A percentile compares a stretch with the other conserved stretches of the same genome.
Evolutionary conservation across 2,888 invertebrate species (phyloP).

Genomic region (Phyllotreta cruciferae): DNA sequence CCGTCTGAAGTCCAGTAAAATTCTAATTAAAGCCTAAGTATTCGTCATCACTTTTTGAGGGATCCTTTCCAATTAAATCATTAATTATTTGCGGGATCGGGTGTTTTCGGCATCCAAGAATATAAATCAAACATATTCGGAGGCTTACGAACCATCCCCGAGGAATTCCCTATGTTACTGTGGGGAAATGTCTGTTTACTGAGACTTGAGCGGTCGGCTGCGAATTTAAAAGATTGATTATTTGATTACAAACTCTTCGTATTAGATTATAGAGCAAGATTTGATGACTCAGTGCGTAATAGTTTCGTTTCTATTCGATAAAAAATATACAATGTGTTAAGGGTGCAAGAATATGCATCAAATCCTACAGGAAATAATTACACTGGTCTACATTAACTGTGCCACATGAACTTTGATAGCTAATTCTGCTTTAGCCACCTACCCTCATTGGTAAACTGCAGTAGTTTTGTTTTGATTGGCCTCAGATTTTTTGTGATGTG

Average conservation of each 20-base stretch:
- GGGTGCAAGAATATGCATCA: too few species aligned
- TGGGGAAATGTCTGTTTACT: constrained; percentile 7
- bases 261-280: constrained; percentile 2
- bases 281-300: constrained; percentile 5
- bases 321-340: too few species aligned
- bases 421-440: too few species aligned
- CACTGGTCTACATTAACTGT: too few species aligned
- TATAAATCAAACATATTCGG: constrained; percentile 8
- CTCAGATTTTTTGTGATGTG: too few species aligned
- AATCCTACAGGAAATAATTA: too few species aligned
- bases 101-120: background rate
- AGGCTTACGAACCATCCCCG: constrained; percentile 5
- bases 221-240: constrained; percentile 9
- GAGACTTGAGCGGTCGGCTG: constrained; percentile 1
- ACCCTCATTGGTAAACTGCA: too few species aligned
- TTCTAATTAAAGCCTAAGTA: too few species aligned
- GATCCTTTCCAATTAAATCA: constrained; percentile 5
- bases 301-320: too few species aligned
- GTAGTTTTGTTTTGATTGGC: too few species aligned
- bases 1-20: too few species aligned
- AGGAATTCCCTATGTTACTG: constrained; percentile 14
- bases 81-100: constrained; percentile 3
- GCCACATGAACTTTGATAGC: too few species aligned
- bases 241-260: background rate
- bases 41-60: background rate